Conservation (phyloP, 2,797 vertebrate genomes). For the Ispidina lecontei region DNA sequence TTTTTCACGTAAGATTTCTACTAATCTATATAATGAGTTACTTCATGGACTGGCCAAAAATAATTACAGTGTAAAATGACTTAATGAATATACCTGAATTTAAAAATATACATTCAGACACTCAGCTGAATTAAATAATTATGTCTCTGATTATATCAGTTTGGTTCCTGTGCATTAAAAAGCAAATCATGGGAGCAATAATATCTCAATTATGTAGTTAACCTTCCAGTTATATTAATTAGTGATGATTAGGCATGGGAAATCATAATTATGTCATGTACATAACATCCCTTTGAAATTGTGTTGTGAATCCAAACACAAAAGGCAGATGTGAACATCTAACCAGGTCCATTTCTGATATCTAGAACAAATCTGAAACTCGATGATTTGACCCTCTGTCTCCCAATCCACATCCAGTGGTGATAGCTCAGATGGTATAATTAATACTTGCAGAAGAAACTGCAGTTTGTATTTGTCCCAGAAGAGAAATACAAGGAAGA, state of each 20-base stretch:
- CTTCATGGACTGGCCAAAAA: neutral
- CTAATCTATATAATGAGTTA: neutral
- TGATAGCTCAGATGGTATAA: neutral
- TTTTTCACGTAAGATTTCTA: neutral
- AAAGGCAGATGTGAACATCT: constrained; percentile 18
- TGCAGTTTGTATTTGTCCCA: neutral
- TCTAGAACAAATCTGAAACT: neutral
- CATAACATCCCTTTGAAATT: constrained; percentile 28
- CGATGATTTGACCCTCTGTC: neutral
- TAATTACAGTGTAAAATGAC: neutral
- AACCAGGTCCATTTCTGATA: neutral
- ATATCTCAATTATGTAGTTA: constrained; percentile 62
- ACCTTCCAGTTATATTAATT: constrained; percentile 69
- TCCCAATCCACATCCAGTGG: neutral
- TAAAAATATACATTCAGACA: neutral
- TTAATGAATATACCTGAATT: neutral
- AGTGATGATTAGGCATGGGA: constrained; percentile 54
- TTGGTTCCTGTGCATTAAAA: constrained; percentile 49
- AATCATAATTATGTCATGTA: constrained; percentile 43
- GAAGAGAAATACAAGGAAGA: neutral
- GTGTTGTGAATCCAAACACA: neutral
- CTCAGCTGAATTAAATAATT: constrained; percentile 5
- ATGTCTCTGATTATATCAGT: constrained; percentile 23
- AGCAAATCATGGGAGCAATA: constrained; percentile 48
- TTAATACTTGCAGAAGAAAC: neutral